Conservation (phyloP, 2,888 invertebrate species). For the Dendrolimus houi region DNA sequence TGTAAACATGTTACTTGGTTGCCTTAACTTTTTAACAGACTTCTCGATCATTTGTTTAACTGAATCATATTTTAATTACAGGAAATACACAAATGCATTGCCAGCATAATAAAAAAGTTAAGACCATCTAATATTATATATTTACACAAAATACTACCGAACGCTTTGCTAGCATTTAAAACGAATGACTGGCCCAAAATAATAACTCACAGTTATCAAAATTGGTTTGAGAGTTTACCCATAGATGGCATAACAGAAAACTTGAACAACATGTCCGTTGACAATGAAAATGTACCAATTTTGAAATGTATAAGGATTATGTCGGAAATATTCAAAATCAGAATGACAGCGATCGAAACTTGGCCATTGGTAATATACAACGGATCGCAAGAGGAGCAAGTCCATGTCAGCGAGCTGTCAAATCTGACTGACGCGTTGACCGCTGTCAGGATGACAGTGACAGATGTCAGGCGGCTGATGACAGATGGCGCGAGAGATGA, state of each 20-base stretch:
- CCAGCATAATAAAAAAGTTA: constrained; percentile 17
- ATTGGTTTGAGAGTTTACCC: not conserved
- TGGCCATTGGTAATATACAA: not conserved
- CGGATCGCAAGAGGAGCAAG: not conserved
- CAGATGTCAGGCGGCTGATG: not conserved
- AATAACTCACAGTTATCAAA: not conserved
- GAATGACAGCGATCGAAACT: not conserved
- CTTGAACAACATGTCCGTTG: not conserved
- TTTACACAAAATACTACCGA: not conserved
- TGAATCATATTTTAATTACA: constrained; percentile 19
- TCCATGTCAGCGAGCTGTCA: not conserved
- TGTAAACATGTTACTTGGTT: too few species aligned
- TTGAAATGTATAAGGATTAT: not conserved
- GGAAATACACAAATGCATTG: constrained; percentile 24
- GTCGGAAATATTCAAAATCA: not conserved
- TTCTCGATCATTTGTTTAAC: too few species aligned
- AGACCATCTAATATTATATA: constrained; percentile 10
- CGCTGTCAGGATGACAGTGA: not conserved
- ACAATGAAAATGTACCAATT: not conserved
- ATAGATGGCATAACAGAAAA: not conserved
- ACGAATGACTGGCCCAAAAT: not conserved
- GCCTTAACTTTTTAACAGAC: too few species aligned
- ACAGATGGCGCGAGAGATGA: not conserved
- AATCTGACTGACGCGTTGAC: not conserved
- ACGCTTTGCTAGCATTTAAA: not conserved